Base-by-base conservation (phyloP, 2,888 invertebrate species). In the Phyllotreta cruciferae region DNA sequence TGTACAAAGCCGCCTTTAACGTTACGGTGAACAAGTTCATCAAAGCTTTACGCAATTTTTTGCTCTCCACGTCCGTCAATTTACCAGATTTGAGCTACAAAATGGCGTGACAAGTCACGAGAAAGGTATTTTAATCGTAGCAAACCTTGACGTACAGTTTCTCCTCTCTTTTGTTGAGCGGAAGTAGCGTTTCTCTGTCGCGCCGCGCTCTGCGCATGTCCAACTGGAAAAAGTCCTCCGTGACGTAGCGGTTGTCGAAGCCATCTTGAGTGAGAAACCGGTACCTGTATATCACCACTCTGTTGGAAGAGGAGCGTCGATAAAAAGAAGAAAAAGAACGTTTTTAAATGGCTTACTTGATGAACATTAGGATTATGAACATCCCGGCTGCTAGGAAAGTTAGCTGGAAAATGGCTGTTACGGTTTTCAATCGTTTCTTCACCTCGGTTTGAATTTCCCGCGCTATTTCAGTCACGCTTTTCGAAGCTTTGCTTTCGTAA, bases 171-270 rank as follows among this genome's bases (percentile, higher is more conserved):
- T 82, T 84, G 63, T 87, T 88, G 11, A 92, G 75, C 0, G 92
- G 92, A 14, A 92, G 74, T 0, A 89, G 85, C 0, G 88, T 87
- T 68, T 87, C 87, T 68, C 85, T 84, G 1, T 86, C 85, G 63
- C 85, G 81, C 53, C 84, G 81, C 0, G 85, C 82, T 67, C 90
- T 83, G 66, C 84, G 82, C 35, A 85, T 71, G 72, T 92, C 90
- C 37, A 92, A 83, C 38, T 85, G 82, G 0, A 87, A 81, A 49
- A 93, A 83, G 68, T 90, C 84, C 62, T 84, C 82, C 0, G 88
- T 90, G 0, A 93, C 83, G 73, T 88, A 92, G 8, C 84, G 82
- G 74, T 93, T 93, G 74, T 92, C 90, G 73, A 87, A 93, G 2
- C 86, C 83, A 7, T 88, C 88, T 62, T 85, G 85, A 0, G 87